A percentile compares a stretch with the other conserved stretches of the same genome.
Conservation (phyloP, 2,113 vertebrate species). For the Seriola aureovittata region DNA sequence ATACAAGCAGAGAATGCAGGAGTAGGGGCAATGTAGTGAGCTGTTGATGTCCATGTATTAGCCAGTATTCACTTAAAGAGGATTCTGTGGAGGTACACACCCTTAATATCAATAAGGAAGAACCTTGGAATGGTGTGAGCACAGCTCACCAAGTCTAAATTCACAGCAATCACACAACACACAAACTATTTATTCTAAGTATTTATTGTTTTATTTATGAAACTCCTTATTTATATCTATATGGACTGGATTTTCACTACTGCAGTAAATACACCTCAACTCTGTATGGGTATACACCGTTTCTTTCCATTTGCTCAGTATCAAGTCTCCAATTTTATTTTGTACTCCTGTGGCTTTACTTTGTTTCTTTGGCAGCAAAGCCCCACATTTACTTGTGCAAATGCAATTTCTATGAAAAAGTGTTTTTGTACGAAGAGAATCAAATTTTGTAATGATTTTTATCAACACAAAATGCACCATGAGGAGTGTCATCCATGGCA, state of each 20-base stretch:
- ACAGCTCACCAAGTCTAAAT: constrained; percentile 73
- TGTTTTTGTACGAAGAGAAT: constrained; percentile 95
- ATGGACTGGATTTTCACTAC: constrained; percentile 83
- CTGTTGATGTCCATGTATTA: constrained; percentile 54
- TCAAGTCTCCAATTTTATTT: constrained; percentile 68
- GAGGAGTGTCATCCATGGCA: constrained; percentile 68
- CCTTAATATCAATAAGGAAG: constrained; percentile 50
- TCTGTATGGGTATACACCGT: constrained; percentile 45
- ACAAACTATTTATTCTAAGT: constrained; percentile 84
- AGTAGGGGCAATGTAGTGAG: constrained; percentile 38
- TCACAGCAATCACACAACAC: constrained; percentile 75
- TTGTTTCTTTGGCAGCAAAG: constrained; percentile 81
- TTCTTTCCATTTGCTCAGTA: constrained; percentile 57
- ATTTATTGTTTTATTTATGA: constrained; percentile 84
- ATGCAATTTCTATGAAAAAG: constrained; percentile 99
- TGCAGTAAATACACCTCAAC: constrained; percentile 62
- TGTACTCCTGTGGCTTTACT: constrained; percentile 83
- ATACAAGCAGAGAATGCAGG: constrained; percentile 46
- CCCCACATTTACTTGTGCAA: constrained; percentile 97
- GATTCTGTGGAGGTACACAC: constrained; percentile 37
- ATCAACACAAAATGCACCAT: constrained; percentile 91
- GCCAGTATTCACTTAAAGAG: constrained; percentile 32
- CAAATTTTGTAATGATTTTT: constrained; percentile 99
- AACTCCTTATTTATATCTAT: constrained; percentile 79
- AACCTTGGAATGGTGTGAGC: constrained; percentile 47